Evolutionary conservation across 2,888 invertebrate genomes (phyloP), one percentile per base, ranked within the genome.

Genomic region (Hydrotaea cyrtoneurina): DNA sequence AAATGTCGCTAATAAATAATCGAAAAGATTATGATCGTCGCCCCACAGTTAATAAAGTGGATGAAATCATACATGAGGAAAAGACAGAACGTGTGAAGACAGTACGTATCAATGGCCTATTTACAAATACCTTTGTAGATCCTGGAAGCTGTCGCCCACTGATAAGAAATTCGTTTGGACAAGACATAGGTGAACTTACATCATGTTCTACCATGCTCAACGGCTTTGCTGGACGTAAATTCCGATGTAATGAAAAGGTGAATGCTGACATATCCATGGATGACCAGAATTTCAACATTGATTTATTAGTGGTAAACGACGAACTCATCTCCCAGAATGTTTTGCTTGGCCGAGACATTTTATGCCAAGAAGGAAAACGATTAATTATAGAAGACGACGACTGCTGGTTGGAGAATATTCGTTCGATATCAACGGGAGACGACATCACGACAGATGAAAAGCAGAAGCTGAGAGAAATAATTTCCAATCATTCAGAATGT

Each of bases 241-340:
- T 64, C 39, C 7, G 59, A 10, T 75, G 82, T 57, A 77, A 64
- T 1, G 57, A 59, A 8, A 85, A 86, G 74, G 50, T 86, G 21
- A 26, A 55, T 7, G 76, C 26, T 1, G 36, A 26, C 8, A 1
- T 86, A 0, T 39, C 39, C 15, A 71, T 86, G 11, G 85, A 86
- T 57, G 75, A 62, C 36, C 4, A 80, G 69, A 66, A 46, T 80
- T 26, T 43, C 57, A 8, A 43, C 2, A 31, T 23, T 5, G 31
- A 79, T 26, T 13, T 75, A 10, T 15, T 80, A 21, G 36, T 74
- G 8, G 66, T 74, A 8, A 66, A 57, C 5, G 57, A 75, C 13
- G 5, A 31, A 31, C 2, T 31, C 31, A 31, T 31, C 2, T 31
- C 31, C 31, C 3, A 31, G 7, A 31, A 31, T 79, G 55, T 13